Evolutionary conservation across 64 coral and sea anemone genomes (phyloP), one percentile per base, ranked within the genome.

Genomic region (Stichodactyla helianthus): DNA sequence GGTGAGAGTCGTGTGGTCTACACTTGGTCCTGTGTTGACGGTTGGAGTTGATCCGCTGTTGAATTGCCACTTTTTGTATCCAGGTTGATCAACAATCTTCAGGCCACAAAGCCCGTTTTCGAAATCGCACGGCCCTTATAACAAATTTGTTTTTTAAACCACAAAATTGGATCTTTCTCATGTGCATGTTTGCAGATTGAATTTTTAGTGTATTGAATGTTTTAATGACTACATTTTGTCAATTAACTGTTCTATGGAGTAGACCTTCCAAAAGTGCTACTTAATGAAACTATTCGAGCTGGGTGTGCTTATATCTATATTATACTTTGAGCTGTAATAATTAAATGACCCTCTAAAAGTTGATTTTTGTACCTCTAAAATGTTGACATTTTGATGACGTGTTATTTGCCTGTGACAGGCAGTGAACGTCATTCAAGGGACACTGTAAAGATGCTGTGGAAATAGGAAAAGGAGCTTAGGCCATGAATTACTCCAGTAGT

Each of bases 21-120:
- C 53, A 74, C 56, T 20, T 16, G 88, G 88, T 20, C 88, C 88
- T 51, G 88, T 90, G 71, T 85, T 77, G 15, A 52, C 55, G 11
- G 88, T 90, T 10, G 88, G 88, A 2, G 88, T 90, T 84, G 88
- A 85, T 50, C 88, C 88, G 51, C 79, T 83, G 10, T 82, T 53
- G 55, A 90, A 59, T 1, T 50, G 50, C 88, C 88, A 90, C 50
- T 62, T 31, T 23, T 57, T 22, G 18, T 89, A 50, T 19, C 20
- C 27, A 51, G 31, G 78, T 84, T 25, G 88, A 84, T 18, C 53
- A 65, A 77, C 83, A 65, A 65, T 61, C 83, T 44, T 85, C 53
- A 90, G 19, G 6, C 65, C 88, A 54, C 88, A 90, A 4, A 85
- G 55, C 5, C 82, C 82, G 77, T 90, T 82, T 31, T 90, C 81